Percentiles rank a stretch among this genome's conserved stretches.
Conservation (phyloP, 2,888 invertebrate species). For the Mythimna impura region DNA sequence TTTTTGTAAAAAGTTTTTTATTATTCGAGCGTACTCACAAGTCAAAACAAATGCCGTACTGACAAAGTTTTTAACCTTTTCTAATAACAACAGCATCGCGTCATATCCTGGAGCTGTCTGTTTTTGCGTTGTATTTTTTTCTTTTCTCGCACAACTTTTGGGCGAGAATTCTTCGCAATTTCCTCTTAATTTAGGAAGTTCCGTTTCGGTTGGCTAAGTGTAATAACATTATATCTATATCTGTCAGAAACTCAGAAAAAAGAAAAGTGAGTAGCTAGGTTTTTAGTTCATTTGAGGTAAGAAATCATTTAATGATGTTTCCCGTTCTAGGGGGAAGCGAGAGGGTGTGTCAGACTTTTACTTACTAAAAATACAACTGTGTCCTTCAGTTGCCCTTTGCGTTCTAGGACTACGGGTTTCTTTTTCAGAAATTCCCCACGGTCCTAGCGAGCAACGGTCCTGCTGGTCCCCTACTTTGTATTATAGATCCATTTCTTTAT, state of each 20-base stretch:
- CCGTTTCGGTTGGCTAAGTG: neutral
- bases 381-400: no score
- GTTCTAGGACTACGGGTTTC: no score
- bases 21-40: neutral
- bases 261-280: neutral
- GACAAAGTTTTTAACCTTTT: neutral
- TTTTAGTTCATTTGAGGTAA: neutral
- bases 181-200: constrained; percentile 23
- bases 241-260: neutral
- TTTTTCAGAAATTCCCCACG: no score
- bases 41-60: neutral
- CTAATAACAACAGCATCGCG: neutral
- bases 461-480: no score
- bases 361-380: no score
- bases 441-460: no score
- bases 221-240: neutral
- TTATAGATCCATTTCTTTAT: no score
- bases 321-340: no score
- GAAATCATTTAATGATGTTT: no score
- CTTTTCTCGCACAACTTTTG: constrained; percentile 8
- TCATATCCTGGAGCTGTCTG: neutral
- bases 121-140: neutral
- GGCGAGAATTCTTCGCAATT: constrained; percentile 12
- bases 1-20: no score
- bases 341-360: no score